Base-by-base conservation (phyloP, 1,140 invertebrate species). In the Euwallacea fornicatus region DNA sequence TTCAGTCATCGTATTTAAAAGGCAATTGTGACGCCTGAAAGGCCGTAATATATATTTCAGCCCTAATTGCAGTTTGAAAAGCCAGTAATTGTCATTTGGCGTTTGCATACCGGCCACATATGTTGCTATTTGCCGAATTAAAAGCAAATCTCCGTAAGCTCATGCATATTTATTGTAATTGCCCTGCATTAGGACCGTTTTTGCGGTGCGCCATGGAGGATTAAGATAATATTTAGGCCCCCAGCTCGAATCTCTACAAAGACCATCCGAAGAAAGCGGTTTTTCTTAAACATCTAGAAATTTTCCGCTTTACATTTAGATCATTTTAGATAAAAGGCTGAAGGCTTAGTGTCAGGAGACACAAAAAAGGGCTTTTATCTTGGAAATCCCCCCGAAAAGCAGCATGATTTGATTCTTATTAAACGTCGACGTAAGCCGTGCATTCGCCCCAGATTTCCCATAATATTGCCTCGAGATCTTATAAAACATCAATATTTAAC, bases 371-470 rank as follows among this genome's bases (percentile, higher is more conserved):
- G 21, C 16, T 13, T 56, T 56, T 56, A 56, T 56, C 16, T n/a
- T 56, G 46, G 46, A 11, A 50, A 11, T 50, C 46, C 9, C 13
- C 46, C 46, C 13, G 9, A 50, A 50, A 66, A 33, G 54, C 64
- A 44, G 54, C 33, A 43, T 66, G 53, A 43, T 66, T 66, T 66
- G 13, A 43, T 66, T 15, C 53, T 55, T 66, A 66, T 66, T 66
- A 66, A 66, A 66, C 42, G 53, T 44, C 64, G 42, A 56, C 54
- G 53, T 66, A 66, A 66, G 53, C 66, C 55, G 59, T 68, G 66
- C 66, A 63, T 61, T 74, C 58, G 72, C 68, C 60, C 68, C 72
- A 74, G 72, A 74, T 71, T 74, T 71, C 64, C 56, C 59, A 66
- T 74, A 74, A 71, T 74, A 62, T 66, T 56, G 67, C 53, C n/a